Percentiles rank a stretch among this genome's conserved stretches.
These are phyloP conservation scores for Pseudonaja textilis DNA, from an alignment of 2,113 vertebrate species.

Conservation along the genomic window DNA sequence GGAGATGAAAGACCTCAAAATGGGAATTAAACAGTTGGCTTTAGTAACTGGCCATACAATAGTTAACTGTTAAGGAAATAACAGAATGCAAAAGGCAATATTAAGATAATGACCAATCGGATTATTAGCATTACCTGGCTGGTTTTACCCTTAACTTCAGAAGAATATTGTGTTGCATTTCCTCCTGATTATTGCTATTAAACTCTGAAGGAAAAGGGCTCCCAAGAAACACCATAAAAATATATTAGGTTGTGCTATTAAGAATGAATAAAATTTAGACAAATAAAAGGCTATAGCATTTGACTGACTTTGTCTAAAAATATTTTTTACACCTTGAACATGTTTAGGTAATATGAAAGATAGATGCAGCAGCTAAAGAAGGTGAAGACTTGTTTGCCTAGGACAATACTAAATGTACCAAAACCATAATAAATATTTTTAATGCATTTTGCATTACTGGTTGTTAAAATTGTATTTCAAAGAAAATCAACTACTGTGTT, in stretches of 20 bases:
- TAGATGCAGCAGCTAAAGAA: background rate
- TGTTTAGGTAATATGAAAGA: background rate
- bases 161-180: background rate
- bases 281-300: background rate
- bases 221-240: background rate
- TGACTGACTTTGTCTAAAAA: background rate
- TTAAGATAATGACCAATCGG: background rate
- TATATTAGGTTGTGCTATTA: background rate
- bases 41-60: background rate
- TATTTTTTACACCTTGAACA: background rate
- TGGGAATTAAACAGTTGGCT: background rate
- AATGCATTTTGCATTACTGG: conserved; percentile 53
- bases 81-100: background rate
- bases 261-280: background rate
- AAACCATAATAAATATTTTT: background rate
- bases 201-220: too few relatives aligned
- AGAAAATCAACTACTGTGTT: conserved; percentile 65
- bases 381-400: conserved; percentile 16
- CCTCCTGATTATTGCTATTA: too few relatives aligned
- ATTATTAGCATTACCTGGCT: background rate
- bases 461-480: conserved; percentile 48
- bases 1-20: background rate
- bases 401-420: background rate
- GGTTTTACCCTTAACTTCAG: background rate
- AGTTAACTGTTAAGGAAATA: background rate